Evolutionary conservation across 2,888 invertebrate genomes (phyloP), one percentile per base, ranked within the genome.

Genomic region (Scaptomyza parva): DNA sequence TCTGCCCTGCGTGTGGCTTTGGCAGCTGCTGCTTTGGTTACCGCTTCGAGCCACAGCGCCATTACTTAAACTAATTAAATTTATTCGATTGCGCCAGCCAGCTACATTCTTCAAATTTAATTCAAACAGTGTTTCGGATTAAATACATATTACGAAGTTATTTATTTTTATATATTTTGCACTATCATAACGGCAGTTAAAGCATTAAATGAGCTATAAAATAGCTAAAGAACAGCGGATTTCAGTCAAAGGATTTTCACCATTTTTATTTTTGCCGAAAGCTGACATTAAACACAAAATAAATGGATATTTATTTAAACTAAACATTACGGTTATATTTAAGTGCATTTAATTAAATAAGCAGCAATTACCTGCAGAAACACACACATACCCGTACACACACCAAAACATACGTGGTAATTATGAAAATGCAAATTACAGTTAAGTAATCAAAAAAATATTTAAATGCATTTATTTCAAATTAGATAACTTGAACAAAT

Each of bases 41-140:
- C 65, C 14, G 37, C 81, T 64, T 43, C 26, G 53, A 68, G 62
- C 85, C 87, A 53, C 76, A 70, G 65, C 63, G 70, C 78, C 78
- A 35, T 70, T 72, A 76, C 86, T 87, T 86, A 63, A 82, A 76
- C 83, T 87, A 82, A 82, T 87, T 86, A 70, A 76, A 82, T 82
- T 76, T 86, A 87, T 82, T 79, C 73, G 59, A 57, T 61, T 62
- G 55, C 17, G 39, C 44, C 18, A 59, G 39, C 58, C 9, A 48
- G 41, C 54, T 73, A 30, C 0, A 12, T 50, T 22, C 45, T 47
- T 51, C 1, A 35, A 8, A 11, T 11, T 17, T 18, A 3, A 17
- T 8, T 14, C 35, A 4, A n/a, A 2, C 33, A 11, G 20, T 1
- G 14, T 14, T 11, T 14, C 7, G 11, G 18, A 33, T 14, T 22